phyloP scores from a whole-genome alignment of 2,113 vertebrate species.

The Eudorcas thomsonii region DNA sequence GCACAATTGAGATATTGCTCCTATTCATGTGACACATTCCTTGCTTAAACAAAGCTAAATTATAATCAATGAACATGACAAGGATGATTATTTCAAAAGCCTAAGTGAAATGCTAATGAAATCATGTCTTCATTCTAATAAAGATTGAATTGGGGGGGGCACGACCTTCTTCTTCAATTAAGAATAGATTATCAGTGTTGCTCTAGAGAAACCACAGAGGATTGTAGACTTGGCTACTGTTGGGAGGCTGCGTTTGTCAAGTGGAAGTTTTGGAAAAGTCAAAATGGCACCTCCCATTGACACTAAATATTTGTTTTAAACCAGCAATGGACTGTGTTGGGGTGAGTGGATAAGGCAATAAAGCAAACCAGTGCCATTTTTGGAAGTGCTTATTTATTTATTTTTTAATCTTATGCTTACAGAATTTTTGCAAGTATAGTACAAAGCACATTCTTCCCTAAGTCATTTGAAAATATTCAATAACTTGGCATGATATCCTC shows the following conservation, averaged over 20 bases:
- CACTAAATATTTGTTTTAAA: background rate
- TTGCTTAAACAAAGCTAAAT: slow-evolving; percentile 13
- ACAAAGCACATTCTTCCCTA: background rate
- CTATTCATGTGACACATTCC: background rate
- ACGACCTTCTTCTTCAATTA: slow-evolving; percentile 48
- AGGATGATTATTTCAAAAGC: slow-evolving; percentile 28
- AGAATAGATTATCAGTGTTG: background rate
- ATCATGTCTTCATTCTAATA: slow-evolving; percentile 36
- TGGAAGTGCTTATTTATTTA: background rate
- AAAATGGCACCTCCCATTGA: background rate
- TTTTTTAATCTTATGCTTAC: background rate
- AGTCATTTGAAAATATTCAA: background rate
- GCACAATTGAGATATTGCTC: background rate
- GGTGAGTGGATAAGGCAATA: background rate
- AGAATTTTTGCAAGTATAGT: background rate
- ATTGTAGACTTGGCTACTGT: background rate
- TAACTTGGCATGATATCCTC: background rate
- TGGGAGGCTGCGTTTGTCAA: background rate
- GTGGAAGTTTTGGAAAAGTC: slow-evolving; percentile 14
- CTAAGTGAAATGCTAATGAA: slow-evolving; percentile 49
- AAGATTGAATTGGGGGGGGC: slow-evolving; percentile 4
- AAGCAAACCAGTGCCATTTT: background rate
- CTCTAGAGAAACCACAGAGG: background rate
- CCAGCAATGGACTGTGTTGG: background rate
- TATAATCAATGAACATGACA: slow-evolving; percentile 24